Conservation (phyloP, 2,113 vertebrate species). For the Calonectris borealis region DNA sequence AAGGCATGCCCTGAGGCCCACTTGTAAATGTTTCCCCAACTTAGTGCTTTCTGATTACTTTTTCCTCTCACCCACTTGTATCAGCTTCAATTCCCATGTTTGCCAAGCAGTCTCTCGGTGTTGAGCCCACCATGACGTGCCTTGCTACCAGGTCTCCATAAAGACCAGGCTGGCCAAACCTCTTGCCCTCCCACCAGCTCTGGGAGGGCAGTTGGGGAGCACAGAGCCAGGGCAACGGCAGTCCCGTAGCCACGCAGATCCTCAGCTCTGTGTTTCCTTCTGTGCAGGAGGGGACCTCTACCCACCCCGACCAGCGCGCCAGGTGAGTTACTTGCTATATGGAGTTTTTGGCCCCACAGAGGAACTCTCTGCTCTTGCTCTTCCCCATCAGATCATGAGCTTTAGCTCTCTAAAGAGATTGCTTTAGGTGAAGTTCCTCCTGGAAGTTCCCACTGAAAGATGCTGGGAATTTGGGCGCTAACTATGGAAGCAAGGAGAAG, state of each 20-base stretch:
- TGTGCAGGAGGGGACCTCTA: conserved; percentile 81
- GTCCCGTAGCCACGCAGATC: background rate
- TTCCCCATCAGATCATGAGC: background rate
- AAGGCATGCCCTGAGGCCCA: background rate
- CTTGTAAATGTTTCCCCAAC: background rate
- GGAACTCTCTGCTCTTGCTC: background rate
- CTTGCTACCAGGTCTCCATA: background rate
- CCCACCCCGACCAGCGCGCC: conserved; percentile 68
- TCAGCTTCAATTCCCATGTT: background rate
- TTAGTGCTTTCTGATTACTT: background rate
- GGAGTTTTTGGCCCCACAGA: background rate
- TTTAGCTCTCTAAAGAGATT: background rate
- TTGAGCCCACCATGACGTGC: background rate
- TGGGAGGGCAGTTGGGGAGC: background rate
- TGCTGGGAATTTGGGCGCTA: background rate
- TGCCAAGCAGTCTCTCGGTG: background rate
- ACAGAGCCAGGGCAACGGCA: background rate
- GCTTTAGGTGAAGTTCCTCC: background rate
- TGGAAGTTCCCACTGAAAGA: background rate
- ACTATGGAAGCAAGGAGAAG: background rate
- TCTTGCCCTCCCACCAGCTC: background rate
- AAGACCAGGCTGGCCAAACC: background rate
- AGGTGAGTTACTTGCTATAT: conserved; percentile 41
- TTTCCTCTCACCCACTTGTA: accelerated
- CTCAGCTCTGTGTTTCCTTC: conserved; percentile 38